phyloP scores from a whole-genome alignment of 1,140 invertebrate genomes.

The Panagrolaimus sp. region DNA sequence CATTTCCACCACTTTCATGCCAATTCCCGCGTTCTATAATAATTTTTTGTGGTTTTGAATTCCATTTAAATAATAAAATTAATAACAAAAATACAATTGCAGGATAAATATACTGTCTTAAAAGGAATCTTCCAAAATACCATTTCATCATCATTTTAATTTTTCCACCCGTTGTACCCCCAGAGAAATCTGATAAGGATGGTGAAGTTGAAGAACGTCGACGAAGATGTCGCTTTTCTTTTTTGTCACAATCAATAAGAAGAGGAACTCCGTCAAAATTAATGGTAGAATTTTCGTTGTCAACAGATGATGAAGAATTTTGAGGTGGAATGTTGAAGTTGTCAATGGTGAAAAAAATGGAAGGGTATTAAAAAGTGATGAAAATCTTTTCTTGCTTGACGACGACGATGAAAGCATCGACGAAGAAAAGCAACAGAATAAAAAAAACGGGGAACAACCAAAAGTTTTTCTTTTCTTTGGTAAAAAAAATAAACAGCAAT shows the following conservation, averaged over 20 bases:
- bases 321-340: constrained; percentile 3
- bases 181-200: too few species aligned
- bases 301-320: not conserved
- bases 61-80: constrained; percentile 41
- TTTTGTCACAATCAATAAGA: not conserved
- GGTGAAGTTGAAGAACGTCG: not conserved
- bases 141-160: constrained; percentile 28
- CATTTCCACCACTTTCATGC: not conserved
- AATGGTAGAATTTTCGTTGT: not conserved
- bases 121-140: constrained; percentile 33
- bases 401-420: too few species aligned
- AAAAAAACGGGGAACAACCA: too few species aligned
- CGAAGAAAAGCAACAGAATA: too few species aligned
- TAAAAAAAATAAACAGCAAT: too few species aligned
- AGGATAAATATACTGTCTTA: constrained; percentile 48
- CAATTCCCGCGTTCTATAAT: constrained; percentile 4
- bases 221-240: not conserved
- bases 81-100: constrained; percentile 33
- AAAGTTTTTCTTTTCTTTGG: too few species aligned
- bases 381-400: not conserved
- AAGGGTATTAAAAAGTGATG: not conserved
- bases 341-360: not conserved
- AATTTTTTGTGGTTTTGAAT: constrained; percentile 14
- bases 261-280: not conserved
- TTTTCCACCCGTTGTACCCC: not conserved